Conservation (phyloP, 2,113 vertebrate genomes). For the Haemorhous mexicanus region DNA sequence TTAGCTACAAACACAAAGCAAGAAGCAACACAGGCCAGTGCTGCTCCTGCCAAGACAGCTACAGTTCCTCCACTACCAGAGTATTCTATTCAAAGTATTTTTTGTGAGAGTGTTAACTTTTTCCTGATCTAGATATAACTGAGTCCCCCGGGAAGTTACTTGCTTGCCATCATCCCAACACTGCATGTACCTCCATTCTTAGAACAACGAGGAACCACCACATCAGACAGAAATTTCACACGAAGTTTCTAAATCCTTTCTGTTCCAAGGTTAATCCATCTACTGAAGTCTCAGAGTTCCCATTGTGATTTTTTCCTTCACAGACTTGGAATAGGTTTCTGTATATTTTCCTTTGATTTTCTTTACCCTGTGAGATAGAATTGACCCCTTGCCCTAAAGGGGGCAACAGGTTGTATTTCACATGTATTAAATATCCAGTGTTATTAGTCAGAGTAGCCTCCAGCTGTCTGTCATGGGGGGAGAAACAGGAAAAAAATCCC, state of each 20-base stretch:
- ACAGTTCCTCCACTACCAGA: fast-evolving
- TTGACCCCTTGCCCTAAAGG: neutral
- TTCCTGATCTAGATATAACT: neutral
- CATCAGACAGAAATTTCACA: neutral
- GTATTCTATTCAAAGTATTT: neutral
- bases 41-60: neutral
- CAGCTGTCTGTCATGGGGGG: neutral
- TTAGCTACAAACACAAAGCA: neutral
- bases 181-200: neutral
- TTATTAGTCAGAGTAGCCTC: neutral
- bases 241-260: neutral
- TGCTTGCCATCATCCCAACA: neutral
- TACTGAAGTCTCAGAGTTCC: neutral
- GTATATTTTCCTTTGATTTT: neutral
- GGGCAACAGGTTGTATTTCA: neutral
- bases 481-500: neutral
- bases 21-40: neutral
- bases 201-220: neutral
- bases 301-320: neutral
- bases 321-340: neutral
- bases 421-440: neutral
- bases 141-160: neutral
- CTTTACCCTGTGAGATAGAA: neutral
- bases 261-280: neutral
- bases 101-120: neutral